phyloP scores from a whole-genome alignment of 1,140 invertebrate genomes.

The Centruroides sculpturatus region DNA sequence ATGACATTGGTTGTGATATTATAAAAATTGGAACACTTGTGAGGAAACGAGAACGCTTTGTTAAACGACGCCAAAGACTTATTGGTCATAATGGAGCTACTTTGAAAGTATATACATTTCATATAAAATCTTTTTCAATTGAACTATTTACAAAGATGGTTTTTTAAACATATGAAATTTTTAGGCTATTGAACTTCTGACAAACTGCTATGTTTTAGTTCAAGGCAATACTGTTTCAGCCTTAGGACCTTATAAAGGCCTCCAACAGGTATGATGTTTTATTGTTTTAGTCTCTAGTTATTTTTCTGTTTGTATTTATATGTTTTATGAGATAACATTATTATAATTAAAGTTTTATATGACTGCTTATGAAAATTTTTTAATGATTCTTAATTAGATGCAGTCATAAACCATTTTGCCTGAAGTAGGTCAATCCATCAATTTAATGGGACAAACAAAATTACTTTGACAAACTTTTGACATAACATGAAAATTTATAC shows the following conservation, averaged over 20 bases:
- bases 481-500: too few species aligned
- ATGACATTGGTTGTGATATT: conserved; percentile 86
- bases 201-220: conserved; percentile 91
- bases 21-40: conserved; percentile 91
- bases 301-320: too few species aligned
- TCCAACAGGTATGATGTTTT: conserved; percentile 53
- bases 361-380: too few species aligned
- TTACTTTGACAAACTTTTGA: too few species aligned
- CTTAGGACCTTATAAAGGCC: conserved; percentile 84
- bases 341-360: too few species aligned
- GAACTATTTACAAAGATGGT: not conserved
- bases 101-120: conserved; percentile 44
- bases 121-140: not conserved
- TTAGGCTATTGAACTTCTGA: conserved; percentile 87
- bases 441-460: too few species aligned
- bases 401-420: too few species aligned
- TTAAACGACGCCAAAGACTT: conserved; percentile 83
- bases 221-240: conserved; percentile 97
- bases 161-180: not conserved
- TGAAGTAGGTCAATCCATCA: too few species aligned
- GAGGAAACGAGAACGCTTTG: conserved; percentile 85
- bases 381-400: too few species aligned
- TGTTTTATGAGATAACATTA: too few species aligned
- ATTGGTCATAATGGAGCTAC: conserved; percentile 96
- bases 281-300: not conserved